These are phyloP conservation scores for Nomada hirtipes DNA, from an alignment of 2,888 invertebrate species.

Conservation along the genomic window DNA sequence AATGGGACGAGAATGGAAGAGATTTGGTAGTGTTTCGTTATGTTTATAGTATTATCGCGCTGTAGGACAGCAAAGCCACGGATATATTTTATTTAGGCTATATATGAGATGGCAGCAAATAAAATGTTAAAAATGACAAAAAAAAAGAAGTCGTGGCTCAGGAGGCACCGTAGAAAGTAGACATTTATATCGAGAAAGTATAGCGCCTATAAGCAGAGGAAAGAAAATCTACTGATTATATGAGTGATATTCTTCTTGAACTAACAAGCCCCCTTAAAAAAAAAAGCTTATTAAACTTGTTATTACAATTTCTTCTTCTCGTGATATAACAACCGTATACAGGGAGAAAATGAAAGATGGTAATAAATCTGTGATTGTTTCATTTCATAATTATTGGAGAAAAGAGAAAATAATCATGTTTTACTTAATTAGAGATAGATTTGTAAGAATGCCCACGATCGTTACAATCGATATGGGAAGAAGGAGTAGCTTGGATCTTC, in stretches of 20 bases:
- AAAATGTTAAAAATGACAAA: conserved; percentile 21
- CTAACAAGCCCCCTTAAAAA: conserved; percentile 22
- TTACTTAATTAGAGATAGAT: conserved; percentile 19
- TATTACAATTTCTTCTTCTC: conserved; percentile 33
- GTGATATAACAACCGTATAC: conserved; percentile 37
- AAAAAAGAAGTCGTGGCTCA: conserved; percentile 6
- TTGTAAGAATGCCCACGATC: conserved; percentile 14
- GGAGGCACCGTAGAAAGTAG: conserved; percentile 7
- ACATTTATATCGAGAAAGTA: conserved; percentile 23
- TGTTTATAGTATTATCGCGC: conserved; percentile 28
- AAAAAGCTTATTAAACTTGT: conserved; percentile 25
- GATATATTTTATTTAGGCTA: conserved; percentile 8
- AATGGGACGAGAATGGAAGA: conserved; percentile 26
- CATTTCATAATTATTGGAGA: conserved; percentile 33
- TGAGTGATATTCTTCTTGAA: conserved; percentile 40
- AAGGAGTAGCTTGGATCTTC: conserved; percentile 4
- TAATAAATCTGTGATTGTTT: conserved; percentile 63
- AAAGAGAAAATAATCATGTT: conserved; percentile 5
- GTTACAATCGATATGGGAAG: conserved; percentile 19
- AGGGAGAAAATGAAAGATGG: conserved; percentile 36
- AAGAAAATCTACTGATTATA: conserved; percentile 20
- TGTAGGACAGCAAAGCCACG: conserved; percentile 7
- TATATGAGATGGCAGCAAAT: conserved; percentile 14
- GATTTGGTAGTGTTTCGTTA: conserved; percentile 30
- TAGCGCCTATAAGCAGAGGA: conserved; percentile 5